phyloP scores from a whole-genome alignment of 1,140 invertebrate genomes.

The Propsilocerus akamusi region DNA sequence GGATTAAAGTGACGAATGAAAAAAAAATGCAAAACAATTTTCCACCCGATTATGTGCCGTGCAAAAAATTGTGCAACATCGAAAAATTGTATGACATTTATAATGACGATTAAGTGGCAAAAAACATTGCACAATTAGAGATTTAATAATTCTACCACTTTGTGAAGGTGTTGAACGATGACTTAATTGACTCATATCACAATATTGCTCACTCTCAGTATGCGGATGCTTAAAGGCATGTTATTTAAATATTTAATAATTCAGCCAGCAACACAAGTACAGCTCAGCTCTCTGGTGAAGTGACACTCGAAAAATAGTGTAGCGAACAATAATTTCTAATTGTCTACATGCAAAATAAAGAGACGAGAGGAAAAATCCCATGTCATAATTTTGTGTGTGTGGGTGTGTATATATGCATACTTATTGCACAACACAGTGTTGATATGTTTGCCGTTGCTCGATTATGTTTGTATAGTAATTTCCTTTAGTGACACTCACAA shows the following conservation, averaged over 20 bases:
- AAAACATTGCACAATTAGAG: neutral
- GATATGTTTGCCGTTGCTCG: neutral
- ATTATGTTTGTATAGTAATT: neutral
- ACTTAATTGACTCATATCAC: neutral
- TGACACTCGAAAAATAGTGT: conserved; percentile 3
- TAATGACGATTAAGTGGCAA: conserved; percentile 3
- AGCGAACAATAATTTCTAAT: no score
- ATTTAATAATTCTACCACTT: neutral
- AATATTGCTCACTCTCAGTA: no score
- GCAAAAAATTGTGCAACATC: neutral
- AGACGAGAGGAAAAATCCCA: no score
- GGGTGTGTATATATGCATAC: no score
- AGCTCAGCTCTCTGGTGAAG: no score
- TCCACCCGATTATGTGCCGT: neutral
- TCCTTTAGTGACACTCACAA: neutral
- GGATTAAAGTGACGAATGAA: neutral
- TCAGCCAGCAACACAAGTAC: no score
- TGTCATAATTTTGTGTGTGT: no score
- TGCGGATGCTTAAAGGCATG: no score
- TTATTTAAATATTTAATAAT: no score
- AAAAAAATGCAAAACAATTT: neutral
- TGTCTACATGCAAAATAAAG: no score
- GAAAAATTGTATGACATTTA: neutral
- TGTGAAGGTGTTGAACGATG: neutral
- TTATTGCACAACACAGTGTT: no score